A percentile compares a stretch with the other conserved stretches of the same genome.
Evolutionary conservation across 2,888 invertebrate species (phyloP).

Genomic region (Nasonovia ribisnigri): DNA sequence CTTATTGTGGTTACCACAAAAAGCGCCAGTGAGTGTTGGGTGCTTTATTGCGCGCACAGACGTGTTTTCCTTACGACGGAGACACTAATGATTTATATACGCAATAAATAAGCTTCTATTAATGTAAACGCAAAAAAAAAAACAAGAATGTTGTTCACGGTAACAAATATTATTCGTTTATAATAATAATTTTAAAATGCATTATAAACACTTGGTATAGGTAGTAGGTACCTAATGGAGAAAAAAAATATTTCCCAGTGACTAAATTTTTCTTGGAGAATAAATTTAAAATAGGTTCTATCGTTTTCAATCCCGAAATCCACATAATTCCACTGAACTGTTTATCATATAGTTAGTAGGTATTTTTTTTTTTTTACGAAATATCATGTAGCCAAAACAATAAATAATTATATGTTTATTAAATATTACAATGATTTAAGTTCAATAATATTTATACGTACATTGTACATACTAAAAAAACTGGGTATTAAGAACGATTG

Average conservation of each 20-base stretch:
- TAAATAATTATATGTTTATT: background rate
- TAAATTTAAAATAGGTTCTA: background rate
- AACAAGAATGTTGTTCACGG: slow-evolving; percentile 36
- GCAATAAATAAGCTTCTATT: slow-evolving; percentile 58
- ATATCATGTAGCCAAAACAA: background rate
- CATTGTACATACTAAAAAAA: background rate
- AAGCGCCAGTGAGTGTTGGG: slow-evolving; percentile 37
- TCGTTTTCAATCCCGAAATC: background rate
- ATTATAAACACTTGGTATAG: slow-evolving; percentile 5
- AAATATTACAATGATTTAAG: background rate
- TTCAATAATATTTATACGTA: background rate
- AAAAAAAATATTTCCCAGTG: background rate
- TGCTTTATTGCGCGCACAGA: slow-evolving; percentile 24
- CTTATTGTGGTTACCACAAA: slow-evolving; percentile 25
- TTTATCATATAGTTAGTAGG: background rate
- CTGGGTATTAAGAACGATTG: background rate
- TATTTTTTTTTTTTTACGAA: background rate
- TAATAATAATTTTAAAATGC: slow-evolving; percentile 24
- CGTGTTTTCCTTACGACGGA: slow-evolving; percentile 11
- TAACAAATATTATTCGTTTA: slow-evolving; percentile 56
- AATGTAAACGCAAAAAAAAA: slow-evolving; percentile 21
- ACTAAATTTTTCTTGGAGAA: no score
- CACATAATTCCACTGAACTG: background rate
- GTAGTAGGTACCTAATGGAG: background rate
- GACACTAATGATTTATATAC: slow-evolving; percentile 53